Evolutionary conservation across 2,797 vertebrate species (phyloP).

Genomic region (Choloepus didactylus): DNA sequence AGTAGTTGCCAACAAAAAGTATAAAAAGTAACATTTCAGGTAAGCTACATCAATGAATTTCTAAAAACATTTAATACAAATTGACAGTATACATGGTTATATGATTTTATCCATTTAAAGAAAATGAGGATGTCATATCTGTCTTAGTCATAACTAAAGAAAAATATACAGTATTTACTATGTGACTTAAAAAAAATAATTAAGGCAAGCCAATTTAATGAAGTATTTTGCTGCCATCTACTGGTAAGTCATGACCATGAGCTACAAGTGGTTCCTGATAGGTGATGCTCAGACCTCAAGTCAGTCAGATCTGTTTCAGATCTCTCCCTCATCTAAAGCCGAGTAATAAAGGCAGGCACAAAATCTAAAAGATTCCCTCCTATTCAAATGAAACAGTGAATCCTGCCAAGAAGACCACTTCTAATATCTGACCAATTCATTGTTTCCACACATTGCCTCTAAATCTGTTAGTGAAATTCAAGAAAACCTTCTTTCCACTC

Average conservation of each 20-base stretch:
- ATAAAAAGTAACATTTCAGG: not conserved
- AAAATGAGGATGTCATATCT: not conserved
- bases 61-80: conserved; percentile 50
- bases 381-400: not conserved
- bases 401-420: not conserved
- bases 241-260: conserved; percentile 72
- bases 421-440: not conserved
- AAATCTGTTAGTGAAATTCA: not conserved
- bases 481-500: not conserved
- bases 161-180: not conserved
- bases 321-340: not conserved
- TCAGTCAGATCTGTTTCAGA: not conserved
- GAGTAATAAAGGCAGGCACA: not conserved
- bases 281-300: not conserved
- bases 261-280: not conserved
- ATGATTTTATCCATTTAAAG: not conserved
- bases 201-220: conserved; percentile 5
- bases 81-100: not conserved
- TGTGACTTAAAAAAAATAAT: not conserved
- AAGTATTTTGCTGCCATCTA: conserved; percentile 87
- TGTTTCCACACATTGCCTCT: not conserved
- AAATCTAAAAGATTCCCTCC: not conserved
- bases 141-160: not conserved
- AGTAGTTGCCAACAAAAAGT: not conserved
- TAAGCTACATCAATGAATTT: conserved; percentile 35